Conservation (phyloP, 2,797 vertebrate genomes). For the Tangara arthus region DNA sequence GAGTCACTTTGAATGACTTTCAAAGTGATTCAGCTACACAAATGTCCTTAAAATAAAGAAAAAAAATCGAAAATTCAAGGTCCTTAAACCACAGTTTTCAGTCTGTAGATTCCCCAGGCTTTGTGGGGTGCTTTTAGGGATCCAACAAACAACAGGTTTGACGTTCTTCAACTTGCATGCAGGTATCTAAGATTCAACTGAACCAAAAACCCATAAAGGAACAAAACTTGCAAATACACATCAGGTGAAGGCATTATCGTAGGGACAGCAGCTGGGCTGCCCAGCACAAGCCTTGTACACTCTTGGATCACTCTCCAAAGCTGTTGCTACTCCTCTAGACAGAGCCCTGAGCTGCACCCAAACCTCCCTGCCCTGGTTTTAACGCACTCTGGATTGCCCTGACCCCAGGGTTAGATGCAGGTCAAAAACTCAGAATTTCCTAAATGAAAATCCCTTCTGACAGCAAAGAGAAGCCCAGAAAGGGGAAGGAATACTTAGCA, state of each 20-base stretch:
- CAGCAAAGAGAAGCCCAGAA: neutral
- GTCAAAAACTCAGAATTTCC: neutral
- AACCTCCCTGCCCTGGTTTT: neutral
- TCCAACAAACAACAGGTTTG: neutral
- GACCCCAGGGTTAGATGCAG: neutral
- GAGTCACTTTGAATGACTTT: neutral
- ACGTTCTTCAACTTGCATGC: neutral
- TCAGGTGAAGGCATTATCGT: neutral
- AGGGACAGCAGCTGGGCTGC: neutral
- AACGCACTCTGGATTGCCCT: neutral
- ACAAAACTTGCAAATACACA: neutral
- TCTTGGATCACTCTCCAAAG: neutral
- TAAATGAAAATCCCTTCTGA: neutral
- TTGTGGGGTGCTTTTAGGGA: neutral
- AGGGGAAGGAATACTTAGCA: neutral
- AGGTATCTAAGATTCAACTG: neutral
- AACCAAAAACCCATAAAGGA: neutral
- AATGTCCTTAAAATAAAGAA: neutral
- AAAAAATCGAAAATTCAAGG: neutral
- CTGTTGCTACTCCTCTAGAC: neutral
- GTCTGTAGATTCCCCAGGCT: neutral
- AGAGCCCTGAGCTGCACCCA: neutral
- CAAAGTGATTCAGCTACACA: neutral
- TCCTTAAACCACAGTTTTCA: neutral
- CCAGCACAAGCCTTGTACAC: neutral